Evolutionary conservation across 92 coral and sea anemone species (phyloP), one percentile per base, ranked within the genome.

Genomic region (Palythoa grandiflora): DNA sequence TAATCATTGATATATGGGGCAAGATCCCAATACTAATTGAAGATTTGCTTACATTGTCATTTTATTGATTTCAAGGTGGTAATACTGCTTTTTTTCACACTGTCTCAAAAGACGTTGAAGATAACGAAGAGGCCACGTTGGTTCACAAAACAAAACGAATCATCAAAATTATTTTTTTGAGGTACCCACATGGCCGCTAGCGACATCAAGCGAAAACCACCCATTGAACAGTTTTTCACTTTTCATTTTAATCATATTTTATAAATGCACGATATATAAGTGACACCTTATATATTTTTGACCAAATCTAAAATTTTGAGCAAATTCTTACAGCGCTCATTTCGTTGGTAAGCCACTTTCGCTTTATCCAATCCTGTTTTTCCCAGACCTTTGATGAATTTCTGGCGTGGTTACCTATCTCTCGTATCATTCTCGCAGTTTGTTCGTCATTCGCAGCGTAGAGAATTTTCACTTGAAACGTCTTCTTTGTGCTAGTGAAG

Each of bases 271-370:
- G 75, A 11, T 35, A 71, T 9, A 36, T 36, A 71, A 21, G 35
- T 35, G 21, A 13, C 12, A 6, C 1, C 14, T 68, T 1, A 68
- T 71, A 12, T n/a, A 37, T 35, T 10, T 16, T 7, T 17, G 15
- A 37, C 38, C 17, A 44, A 44, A 44, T 4, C 6, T 44, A 44
- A 44, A 44, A 44, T 2, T 44, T 44, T 44, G 50, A 63, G 8
- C 37, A 28, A 3, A 51, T 38, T 51, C 93, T 60, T 78, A 96
- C 99, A 84, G 87, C 92, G 38, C 94, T 93, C 84, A 94, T 92
- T 84, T 97, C 99, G 84, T 90, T 90, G 39, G 98, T 92, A 14
- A 97, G 86, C 99, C 99, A 97, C 77, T 93, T 92, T 44, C 99
- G 78, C 81, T 93, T 92, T 47, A 90, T 78, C 99, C 99, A 97